A percentile compares a stretch with the other conserved stretches of the same genome.
Conservation (phyloP, 2,113 vertebrate genomes). For the Amazona guildingii region DNA sequence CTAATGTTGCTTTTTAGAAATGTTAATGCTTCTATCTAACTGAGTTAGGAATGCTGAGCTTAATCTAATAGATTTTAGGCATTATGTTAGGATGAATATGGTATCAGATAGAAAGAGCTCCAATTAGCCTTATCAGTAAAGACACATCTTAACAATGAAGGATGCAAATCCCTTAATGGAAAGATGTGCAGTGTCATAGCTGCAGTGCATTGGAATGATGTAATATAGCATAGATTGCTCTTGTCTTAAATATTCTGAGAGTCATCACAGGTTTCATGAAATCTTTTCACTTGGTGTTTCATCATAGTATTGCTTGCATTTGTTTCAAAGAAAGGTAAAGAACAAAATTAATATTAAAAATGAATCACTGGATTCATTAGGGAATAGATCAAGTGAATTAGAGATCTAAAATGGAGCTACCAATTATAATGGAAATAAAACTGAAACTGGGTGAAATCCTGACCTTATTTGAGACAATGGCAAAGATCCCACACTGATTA, state of each 20-base stretch:
- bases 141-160: neutral
- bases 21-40: neutral
- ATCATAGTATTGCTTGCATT: neutral
- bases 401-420: neutral
- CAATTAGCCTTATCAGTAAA: neutral
- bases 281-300: neutral
- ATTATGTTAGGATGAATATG: neutral
- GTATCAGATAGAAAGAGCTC: neutral
- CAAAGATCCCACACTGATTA: neutral
- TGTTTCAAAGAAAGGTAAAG: neutral
- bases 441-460: neutral
- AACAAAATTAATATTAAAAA: neutral
- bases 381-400: neutral
- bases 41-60: neutral
- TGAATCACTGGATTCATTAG: neutral
- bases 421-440: neutral
- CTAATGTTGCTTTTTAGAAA: neutral
- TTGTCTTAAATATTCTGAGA: neutral
- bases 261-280: neutral
- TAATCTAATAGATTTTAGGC: neutral
- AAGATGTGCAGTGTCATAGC: neutral
- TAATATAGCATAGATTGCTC: neutral
- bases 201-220: neutral
- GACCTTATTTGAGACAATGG: neutral
- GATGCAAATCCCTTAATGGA: neutral